A percentile compares a stretch with the other conserved stretches of the same genome.
Evolutionary conservation across 2,888 invertebrate species (phyloP).

Genomic region (Thereva nobilitata): DNA sequence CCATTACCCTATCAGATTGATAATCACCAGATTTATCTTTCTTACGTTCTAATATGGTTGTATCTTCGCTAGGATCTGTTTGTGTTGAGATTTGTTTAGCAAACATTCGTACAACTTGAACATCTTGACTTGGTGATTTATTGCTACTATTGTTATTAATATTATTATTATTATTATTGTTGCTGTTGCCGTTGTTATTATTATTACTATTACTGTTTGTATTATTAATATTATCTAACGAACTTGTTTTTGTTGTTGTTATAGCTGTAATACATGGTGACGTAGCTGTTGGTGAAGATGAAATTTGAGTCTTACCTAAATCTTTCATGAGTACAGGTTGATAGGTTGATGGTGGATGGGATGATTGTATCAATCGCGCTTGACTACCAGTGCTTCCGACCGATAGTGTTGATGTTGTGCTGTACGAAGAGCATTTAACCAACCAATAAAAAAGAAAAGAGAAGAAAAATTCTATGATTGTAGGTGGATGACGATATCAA

Average conservation of each 20-base stretch:
- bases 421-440: conserved; percentile 53
- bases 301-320: conserved; percentile 72
- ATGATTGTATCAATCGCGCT: conserved; percentile 90
- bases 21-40: conserved; percentile 50
- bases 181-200: conserved; percentile 35
- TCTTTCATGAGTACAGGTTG: conserved; percentile 87
- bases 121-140: conserved; percentile 57
- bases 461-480: conserved; percentile 42
- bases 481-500: conserved; percentile 3
- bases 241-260: background rate
- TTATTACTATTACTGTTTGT: conserved; percentile 17
- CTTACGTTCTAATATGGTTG: conserved; percentile 41
- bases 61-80: conserved; percentile 46
- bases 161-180: conserved; percentile 35
- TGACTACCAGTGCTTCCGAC: conserved; percentile 93
- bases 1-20: conserved; percentile 54
- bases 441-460: conserved; percentile 56
- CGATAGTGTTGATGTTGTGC: conserved; percentile 91
- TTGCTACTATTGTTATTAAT: conserved; percentile 43
- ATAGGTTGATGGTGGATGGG: conserved; percentile 90
- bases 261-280: conserved; percentile 35
- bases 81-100: conserved; percentile 52
- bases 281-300: conserved; percentile 45
- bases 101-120: conserved; percentile 57
- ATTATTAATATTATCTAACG: background rate